Percentiles rank a stretch among this genome's conserved stretches.
phyloP scores from a whole-genome alignment of 2,113 vertebrate genomes.

The Heterotilapia buettikoferi region DNA sequence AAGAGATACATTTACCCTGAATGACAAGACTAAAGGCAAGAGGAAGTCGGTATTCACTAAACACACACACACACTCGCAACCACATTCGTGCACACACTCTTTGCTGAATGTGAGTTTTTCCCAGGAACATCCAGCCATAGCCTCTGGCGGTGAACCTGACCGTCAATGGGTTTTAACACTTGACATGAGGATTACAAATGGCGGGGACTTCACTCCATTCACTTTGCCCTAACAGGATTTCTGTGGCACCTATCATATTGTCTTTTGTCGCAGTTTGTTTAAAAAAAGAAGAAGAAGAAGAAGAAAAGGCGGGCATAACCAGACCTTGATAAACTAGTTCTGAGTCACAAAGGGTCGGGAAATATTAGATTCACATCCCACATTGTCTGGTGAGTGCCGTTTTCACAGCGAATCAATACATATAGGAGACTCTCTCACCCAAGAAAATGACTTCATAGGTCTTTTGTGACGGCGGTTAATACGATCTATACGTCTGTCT shows the following conservation, averaged over 20 bases:
- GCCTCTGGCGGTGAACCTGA: slow-evolving; percentile 38
- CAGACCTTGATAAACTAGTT: not conserved
- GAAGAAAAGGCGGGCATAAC: not conserved
- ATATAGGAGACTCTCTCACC: not conserved
- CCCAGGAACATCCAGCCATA: not conserved
- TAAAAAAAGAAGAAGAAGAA: not conserved
- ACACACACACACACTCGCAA: not conserved
- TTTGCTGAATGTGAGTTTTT: not conserved
- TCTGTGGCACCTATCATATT: slow-evolving; percentile 6
- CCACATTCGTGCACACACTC: not conserved
- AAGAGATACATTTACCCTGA: not conserved
- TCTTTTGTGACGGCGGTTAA: not conserved
- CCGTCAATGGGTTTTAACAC: slow-evolving; percentile 20
- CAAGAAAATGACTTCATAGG: not conserved
- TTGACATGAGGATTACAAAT: slow-evolving; percentile 22
- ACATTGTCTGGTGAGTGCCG: not conserved
- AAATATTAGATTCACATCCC: not conserved
- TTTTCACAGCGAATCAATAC: not conserved
- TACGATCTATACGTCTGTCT: not conserved
- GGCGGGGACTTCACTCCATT: not conserved
- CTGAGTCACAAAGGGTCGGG: not conserved
- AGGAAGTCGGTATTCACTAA: not conserved
- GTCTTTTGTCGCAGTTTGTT: slow-evolving; percentile 20
- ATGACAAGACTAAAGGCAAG: not conserved
- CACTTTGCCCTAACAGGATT: slow-evolving; percentile 9